phyloP scores from a whole-genome alignment of 1,140 invertebrate species.

The Pseudomyrmex sp. region DNA sequence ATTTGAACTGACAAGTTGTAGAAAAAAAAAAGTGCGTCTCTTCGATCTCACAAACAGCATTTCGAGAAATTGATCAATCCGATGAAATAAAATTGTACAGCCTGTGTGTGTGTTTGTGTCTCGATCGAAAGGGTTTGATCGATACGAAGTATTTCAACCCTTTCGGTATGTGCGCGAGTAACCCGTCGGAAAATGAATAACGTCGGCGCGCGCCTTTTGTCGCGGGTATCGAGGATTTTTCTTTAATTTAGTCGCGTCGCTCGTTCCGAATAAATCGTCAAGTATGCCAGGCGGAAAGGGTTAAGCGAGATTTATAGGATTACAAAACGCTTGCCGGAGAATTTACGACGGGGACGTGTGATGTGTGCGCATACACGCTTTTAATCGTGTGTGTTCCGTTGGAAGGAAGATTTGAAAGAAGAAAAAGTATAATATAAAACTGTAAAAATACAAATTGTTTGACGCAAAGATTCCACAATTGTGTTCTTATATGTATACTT shows the following conservation, averaged over 20 bases:
- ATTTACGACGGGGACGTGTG: slow-evolving; percentile 42
- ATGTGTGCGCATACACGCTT: slow-evolving; percentile 28
- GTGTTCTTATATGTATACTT: no score
- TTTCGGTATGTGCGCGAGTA: neutral
- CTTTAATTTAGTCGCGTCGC: slow-evolving; percentile 48
- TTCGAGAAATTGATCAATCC: slow-evolving; percentile 28
- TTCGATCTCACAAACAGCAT: neutral
- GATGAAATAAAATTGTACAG: neutral
- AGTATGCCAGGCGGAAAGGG: slow-evolving; percentile 8
- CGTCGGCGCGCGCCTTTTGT: slow-evolving; percentile 28
- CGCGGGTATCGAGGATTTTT: slow-evolving; percentile 46
- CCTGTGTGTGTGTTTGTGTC: neutral
- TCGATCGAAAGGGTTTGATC: neutral
- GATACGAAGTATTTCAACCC: neutral
- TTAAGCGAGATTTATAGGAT: slow-evolving; percentile 59
- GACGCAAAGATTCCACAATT: no score
- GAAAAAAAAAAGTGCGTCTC: no score
- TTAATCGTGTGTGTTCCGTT: slow-evolving; percentile 13
- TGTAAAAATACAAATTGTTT: no score
- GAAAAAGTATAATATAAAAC: neutral
- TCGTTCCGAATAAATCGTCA: slow-evolving; percentile 49
- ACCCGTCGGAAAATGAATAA: slow-evolving; percentile 39
- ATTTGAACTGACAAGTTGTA: no score
- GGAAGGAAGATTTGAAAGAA: neutral
- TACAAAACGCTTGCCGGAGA: slow-evolving; percentile 30